Percentiles rank a stretch among this genome's conserved stretches.
phyloP scores from a whole-genome alignment of 1,140 invertebrate species.

The Bursaphelenchus mucronatus region DNA sequence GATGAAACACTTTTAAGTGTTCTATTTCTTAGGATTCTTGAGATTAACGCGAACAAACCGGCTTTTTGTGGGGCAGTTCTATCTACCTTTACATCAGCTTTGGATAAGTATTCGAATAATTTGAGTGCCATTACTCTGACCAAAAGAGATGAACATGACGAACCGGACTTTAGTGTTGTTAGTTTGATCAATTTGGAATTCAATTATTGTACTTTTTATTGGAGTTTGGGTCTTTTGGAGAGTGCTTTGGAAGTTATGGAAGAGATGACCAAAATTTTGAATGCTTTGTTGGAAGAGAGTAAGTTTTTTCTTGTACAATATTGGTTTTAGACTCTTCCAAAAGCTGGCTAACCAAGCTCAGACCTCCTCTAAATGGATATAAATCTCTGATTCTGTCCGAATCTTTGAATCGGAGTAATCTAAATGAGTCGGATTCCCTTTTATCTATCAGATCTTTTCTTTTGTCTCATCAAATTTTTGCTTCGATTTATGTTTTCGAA shows the following conservation, averaged over 20 bases:
- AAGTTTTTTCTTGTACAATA: too few species aligned
- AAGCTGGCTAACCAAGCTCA: too few species aligned
- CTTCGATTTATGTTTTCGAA: too few species aligned
- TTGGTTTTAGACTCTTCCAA: too few species aligned
- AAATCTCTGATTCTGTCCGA: too few species aligned
- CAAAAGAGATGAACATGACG: constrained; percentile 3
- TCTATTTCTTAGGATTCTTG: constrained; percentile 24
- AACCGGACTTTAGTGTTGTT: constrained; percentile 22
- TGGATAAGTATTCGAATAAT: constrained; percentile 28
- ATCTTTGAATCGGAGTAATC: too few species aligned
- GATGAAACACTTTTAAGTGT: not conserved
- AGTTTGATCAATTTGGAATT: constrained; percentile 35
- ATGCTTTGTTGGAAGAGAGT: too few species aligned
- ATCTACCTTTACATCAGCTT: constrained; percentile 27
- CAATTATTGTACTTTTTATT: constrained; percentile 36
- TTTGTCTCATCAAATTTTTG: too few species aligned
- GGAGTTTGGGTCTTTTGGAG: constrained; percentile 43
- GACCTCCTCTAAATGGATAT: too few species aligned
- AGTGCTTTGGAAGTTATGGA: constrained; percentile 37
- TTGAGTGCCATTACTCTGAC: too few species aligned
- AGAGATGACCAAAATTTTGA: not conserved
- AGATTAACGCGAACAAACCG: constrained; percentile 13
- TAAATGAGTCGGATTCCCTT: too few species aligned
- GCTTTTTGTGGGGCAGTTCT: constrained; percentile 25
- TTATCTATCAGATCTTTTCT: too few species aligned